Evolutionary conservation across 2,888 invertebrate genomes (phyloP).

Genomic region (Mactromeris polynyma): DNA sequence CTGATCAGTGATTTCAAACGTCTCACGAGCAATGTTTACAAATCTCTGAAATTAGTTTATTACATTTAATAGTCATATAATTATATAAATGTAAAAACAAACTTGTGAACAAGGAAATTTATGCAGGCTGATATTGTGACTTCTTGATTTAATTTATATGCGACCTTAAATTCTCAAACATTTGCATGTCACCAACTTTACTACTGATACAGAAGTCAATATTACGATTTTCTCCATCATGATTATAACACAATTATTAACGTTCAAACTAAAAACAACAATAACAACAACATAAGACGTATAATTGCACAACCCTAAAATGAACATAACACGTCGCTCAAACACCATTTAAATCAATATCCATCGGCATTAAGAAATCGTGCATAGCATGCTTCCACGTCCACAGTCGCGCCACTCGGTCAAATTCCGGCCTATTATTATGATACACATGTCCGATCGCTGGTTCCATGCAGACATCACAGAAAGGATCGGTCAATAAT

Average conservation of each 20-base stretch:
- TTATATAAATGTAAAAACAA: too few species aligned
- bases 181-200: too few species aligned
- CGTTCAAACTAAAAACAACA: neutral
- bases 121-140: too few species aligned
- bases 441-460: constrained; percentile 93
- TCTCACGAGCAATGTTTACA: too few species aligned
- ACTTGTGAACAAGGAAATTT: too few species aligned
- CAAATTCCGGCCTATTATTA: constrained; percentile 92
- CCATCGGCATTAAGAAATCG: constrained; percentile 83
- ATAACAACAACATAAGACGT: neutral
- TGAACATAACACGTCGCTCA: constrained; percentile 34
- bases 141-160: too few species aligned
- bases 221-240: too few species aligned
- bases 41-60: too few species aligned
- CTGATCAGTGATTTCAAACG: too few species aligned
- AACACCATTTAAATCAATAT: constrained; percentile 79
- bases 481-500: constrained; percentile 92
- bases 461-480: constrained; percentile 96
- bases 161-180: too few species aligned
- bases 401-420: constrained; percentile 94
- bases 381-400: constrained; percentile 93
- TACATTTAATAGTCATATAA: too few species aligned
- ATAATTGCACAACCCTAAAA: constrained; percentile 35
- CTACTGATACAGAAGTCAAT: too few species aligned
- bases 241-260: neutral